phyloP scores from a whole-genome alignment of 2,888 invertebrate species.

The Standfussiana lucernea region DNA sequence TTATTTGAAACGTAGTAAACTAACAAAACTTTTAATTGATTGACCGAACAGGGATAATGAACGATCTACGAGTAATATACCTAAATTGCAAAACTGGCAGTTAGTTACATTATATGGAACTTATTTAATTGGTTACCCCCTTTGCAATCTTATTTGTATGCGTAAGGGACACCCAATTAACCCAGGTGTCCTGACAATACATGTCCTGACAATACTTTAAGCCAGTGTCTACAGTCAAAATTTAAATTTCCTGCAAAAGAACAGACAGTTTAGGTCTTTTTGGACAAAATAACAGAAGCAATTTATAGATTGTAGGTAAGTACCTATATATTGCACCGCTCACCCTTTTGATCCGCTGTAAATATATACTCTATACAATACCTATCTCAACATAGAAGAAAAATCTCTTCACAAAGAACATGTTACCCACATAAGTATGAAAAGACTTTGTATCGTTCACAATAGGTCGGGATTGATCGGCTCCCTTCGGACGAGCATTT shows the following conservation, averaged over 20 bases:
- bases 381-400: constrained; percentile 59
- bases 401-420: constrained; percentile 69
- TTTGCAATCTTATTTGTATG: constrained; percentile 9
- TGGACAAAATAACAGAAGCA: constrained; percentile 39
- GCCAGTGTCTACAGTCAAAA: neutral
- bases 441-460: constrained; percentile 75
- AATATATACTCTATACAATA: constrained; percentile 59
- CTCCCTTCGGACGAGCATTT: constrained; percentile 75
- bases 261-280: constrained; percentile 9
- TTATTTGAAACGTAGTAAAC: neutral
- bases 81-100: neutral
- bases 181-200: neutral
- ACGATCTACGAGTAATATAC: too few relatives aligned
- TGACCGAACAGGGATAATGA: neutral
- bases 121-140: neutral
- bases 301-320: constrained; percentile 39
- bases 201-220: neutral
- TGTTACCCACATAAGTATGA: constrained; percentile 67
- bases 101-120: neutral
- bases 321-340: constrained; percentile 7
- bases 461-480: constrained; percentile 77
- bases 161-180: neutral
- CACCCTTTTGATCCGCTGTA: constrained; percentile 52
- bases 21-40: neutral
- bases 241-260: constrained; percentile 19